phyloP scores from a whole-genome alignment of 2,113 vertebrate genomes.

The Cyanistes caeruleus region DNA sequence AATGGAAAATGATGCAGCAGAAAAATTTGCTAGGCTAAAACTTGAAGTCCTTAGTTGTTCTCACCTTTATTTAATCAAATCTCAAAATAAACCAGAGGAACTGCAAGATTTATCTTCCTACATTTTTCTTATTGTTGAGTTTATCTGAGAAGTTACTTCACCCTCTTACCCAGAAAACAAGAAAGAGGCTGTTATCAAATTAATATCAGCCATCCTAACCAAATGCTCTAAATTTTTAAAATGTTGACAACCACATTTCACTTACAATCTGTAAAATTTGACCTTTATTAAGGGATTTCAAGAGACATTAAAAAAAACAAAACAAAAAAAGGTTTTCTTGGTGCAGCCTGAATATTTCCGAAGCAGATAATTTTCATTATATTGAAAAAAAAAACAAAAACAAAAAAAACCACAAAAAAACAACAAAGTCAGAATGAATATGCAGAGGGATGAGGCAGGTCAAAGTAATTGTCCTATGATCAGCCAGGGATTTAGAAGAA shows the following conservation, averaged over 20 bases:
- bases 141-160: neutral
- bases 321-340: neutral
- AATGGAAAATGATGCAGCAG: slow-evolving; percentile 56
- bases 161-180: neutral
- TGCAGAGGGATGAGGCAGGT: neutral
- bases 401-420: no score
- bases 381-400: neutral
- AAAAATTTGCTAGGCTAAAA: slow-evolving; percentile 29
- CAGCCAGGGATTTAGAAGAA: neutral
- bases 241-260: neutral
- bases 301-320: neutral
- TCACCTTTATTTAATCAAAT: neutral
- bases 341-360: neutral
- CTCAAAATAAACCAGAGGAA: neutral
- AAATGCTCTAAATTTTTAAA: neutral
- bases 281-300: neutral
- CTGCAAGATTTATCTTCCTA: neutral
- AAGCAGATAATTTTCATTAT: neutral
- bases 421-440: neutral
- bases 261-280: neutral
- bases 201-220: neutral
- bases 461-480: neutral
- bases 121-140: neutral
- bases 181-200: neutral
- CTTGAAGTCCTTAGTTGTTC: neutral